Percentiles rank a stretch among this genome's conserved stretches.
Conservation (phyloP, 2,113 vertebrate species). For the Tinamus guttatus region DNA sequence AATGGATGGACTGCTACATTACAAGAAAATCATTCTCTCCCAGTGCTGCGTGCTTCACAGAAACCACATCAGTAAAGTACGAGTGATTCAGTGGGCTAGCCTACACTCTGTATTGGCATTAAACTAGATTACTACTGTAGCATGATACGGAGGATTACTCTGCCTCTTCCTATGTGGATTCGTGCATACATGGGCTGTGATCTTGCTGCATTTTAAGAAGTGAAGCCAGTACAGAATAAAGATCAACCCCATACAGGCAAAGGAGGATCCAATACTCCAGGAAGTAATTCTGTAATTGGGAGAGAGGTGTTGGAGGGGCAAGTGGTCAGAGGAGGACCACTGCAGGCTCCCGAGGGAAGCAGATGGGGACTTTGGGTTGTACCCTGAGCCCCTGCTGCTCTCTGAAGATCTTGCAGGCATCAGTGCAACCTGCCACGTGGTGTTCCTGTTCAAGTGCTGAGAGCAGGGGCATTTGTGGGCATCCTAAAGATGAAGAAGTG, state of each 20-base stretch:
- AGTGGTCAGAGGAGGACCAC: neutral
- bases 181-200: neutral
- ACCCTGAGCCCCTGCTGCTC: neutral
- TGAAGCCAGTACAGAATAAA: neutral
- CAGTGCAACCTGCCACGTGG: neutral
- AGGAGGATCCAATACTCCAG: fast-evolving
- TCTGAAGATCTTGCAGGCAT: neutral
- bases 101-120: constrained; percentile 24
- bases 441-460: neutral
- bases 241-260: neutral
- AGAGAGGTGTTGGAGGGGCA: neutral
- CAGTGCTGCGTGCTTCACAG: neutral
- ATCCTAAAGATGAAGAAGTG: neutral
- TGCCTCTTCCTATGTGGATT: neutral
- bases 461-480: neutral
- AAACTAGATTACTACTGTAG: constrained; percentile 22
- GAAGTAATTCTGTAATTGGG: neutral
- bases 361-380: neutral
- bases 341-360: fast-evolving
- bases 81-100: constrained; percentile 50
- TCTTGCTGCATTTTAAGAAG: neutral
- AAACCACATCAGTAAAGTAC: constrained; percentile 53
- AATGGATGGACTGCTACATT: constrained; percentile 45
- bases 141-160: constrained; percentile 2
- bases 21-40: constrained; percentile 47